A percentile compares a stretch with the other conserved stretches of the same genome.
phyloP scores from a whole-genome alignment of 2,888 invertebrate species.

The Idaea straminata region DNA sequence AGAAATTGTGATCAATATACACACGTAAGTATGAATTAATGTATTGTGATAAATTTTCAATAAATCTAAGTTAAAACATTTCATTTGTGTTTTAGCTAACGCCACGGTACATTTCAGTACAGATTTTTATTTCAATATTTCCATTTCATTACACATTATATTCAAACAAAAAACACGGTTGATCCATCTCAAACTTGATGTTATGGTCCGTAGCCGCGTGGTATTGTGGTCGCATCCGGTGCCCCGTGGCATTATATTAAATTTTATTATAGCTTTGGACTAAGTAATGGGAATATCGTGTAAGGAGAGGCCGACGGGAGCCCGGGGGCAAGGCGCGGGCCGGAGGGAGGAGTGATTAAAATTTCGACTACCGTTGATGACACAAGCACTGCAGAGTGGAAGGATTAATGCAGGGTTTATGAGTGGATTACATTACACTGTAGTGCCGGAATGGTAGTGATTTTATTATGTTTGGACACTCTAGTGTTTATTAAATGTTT shows the following conservation, averaged over 20 bases:
- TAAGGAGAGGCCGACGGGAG: conserved; percentile 75
- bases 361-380: conserved; percentile 78
- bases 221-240: conserved; percentile 68
- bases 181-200: conserved; percentile 29
- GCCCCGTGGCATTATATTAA: conserved; percentile 76
- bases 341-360: conserved; percentile 67
- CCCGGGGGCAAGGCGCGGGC: conserved; percentile 57
- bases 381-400: conserved; percentile 68
- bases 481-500: conserved; percentile 25
- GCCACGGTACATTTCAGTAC: background rate
- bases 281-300: conserved; percentile 82
- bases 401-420: conserved; percentile 76
- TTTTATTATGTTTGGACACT: conserved; percentile 41
- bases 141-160: conserved; percentile 9
- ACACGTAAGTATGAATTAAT: too few relatives aligned
- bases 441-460: conserved; percentile 52
- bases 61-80: too few relatives aligned
- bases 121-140: background rate
- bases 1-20: background rate
- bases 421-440: conserved; percentile 74
- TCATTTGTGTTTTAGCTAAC: background rate
- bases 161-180: conserved; percentile 28
- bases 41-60: too few relatives aligned
- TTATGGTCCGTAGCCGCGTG: conserved; percentile 42
- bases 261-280: conserved; percentile 80